Conservation (phyloP, 2,888 invertebrate species). For the Chironomus riparius region DNA sequence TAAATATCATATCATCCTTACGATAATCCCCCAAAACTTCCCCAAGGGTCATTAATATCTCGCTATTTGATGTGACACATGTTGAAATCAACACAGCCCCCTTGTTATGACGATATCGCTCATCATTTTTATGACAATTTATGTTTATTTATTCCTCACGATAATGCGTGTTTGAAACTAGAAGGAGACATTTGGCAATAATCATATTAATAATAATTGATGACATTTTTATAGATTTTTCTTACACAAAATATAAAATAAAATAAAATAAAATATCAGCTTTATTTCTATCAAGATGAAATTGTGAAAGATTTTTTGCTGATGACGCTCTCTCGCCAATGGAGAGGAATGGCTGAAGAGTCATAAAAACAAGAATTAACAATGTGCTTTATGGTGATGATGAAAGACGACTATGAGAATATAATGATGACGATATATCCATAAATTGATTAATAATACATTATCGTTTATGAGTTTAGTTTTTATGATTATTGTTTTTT, state of each 20-base stretch:
- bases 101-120: neutral
- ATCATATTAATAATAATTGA: conserved; percentile 26
- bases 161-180: neutral
- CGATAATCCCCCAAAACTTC: too few relatives aligned
- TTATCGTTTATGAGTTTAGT: conserved; percentile 18
- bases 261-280: too few relatives aligned
- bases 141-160: neutral
- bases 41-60: neutral
- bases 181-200: conserved; percentile 21
- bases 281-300: too few relatives aligned
- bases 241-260: neutral
- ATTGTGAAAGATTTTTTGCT: too few relatives aligned
- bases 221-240: conserved; percentile 26
- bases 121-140: too few relatives aligned
- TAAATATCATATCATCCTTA: too few relatives aligned
- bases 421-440: neutral
- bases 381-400: conserved; percentile 24
- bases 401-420: conserved; percentile 22
- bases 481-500: neutral
- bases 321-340: neutral
- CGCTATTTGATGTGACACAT: neutral
- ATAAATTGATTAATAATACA: conserved; percentile 26
- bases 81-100: neutral
- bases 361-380: conserved; percentile 13
- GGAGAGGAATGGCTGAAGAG: neutral